A percentile compares a stretch with the other conserved stretches of the same genome.
Evolutionary conservation across 2,113 vertebrate species (phyloP).

Genomic region (Oncorhynchus mykiss): DNA sequence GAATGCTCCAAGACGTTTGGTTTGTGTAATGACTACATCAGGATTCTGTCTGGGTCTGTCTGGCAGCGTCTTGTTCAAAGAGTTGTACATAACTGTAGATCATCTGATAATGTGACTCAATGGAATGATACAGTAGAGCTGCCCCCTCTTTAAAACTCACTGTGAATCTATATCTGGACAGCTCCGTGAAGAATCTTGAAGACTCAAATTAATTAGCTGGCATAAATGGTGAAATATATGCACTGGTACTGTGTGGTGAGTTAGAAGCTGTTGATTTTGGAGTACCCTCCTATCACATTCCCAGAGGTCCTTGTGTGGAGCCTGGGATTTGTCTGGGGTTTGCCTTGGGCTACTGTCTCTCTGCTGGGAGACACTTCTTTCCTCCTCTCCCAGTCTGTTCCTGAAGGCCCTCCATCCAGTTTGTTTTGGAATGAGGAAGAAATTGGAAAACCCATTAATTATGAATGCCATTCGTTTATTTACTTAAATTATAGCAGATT

Average conservation of each 20-base stretch:
- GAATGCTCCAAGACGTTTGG: conserved; percentile 28
- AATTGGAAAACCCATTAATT: conserved; percentile 22
- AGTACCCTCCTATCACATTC: conserved; percentile 9
- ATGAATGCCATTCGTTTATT: conserved; percentile 37
- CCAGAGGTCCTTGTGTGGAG: conserved; percentile 3
- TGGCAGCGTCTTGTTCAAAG: conserved; percentile 14
- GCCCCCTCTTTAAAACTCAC: conserved; percentile 6
- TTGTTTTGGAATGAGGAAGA: conserved; percentile 16
- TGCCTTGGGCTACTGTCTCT: background rate
- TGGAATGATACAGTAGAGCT: background rate
- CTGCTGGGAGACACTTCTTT: background rate
- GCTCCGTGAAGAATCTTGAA: background rate
- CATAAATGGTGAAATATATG: background rate
- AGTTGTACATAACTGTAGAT: background rate
- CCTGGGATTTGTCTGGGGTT: conserved; percentile 3
- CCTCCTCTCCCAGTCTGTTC: conserved; percentile 20
- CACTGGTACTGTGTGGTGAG: background rate
- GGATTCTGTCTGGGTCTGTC: conserved; percentile 7
- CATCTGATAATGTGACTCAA: conserved; percentile 14
- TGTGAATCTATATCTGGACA: background rate
- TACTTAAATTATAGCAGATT: conserved; percentile 1
- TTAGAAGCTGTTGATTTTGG: conserved; percentile 18
- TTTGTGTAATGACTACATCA: conserved; percentile 18
- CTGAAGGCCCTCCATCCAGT: background rate
- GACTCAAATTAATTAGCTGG: background rate